A percentile compares a stretch with the other conserved stretches of the same genome.
These are phyloP conservation scores for Laupala kohalensis DNA, from an alignment of 1,140 invertebrate species.

Conservation along the genomic window DNA sequence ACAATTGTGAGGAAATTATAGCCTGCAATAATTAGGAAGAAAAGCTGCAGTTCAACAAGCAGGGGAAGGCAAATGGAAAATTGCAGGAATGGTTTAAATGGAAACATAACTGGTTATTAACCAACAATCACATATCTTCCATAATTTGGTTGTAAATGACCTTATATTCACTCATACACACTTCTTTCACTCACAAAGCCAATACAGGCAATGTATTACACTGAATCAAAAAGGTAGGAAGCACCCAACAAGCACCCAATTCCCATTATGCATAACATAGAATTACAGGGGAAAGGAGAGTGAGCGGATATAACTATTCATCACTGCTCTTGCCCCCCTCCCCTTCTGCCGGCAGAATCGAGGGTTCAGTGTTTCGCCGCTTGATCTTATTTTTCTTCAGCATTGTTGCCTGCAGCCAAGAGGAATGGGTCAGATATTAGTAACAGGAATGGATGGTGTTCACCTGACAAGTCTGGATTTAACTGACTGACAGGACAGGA, in stretches of 20 bases:
- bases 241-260: not conserved
- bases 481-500: too few species aligned
- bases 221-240: not conserved
- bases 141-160: not conserved
- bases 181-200: not conserved
- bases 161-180: not conserved
- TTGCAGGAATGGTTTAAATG: not conserved
- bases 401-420: constrained; percentile 54
- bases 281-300: not conserved
- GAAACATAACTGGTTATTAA: not conserved
- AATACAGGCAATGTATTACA: not conserved
- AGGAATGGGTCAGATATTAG: constrained; percentile 14
- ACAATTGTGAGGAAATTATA: constrained; percentile 11
- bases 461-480: not conserved
- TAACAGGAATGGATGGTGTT: not conserved
- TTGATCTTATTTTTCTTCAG: constrained; percentile 94
- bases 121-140: not conserved
- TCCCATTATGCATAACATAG: not conserved
- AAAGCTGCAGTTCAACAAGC: not conserved
- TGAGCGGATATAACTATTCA: constrained; percentile 30
- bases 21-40: not conserved
- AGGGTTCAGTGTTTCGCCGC: constrained; percentile 74
- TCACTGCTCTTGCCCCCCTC: constrained; percentile 46
- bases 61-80: constrained; percentile 3
- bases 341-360: constrained; percentile 54